Conservation (phyloP, 2,888 invertebrate species). For the Drosophila maculinotata region DNA sequence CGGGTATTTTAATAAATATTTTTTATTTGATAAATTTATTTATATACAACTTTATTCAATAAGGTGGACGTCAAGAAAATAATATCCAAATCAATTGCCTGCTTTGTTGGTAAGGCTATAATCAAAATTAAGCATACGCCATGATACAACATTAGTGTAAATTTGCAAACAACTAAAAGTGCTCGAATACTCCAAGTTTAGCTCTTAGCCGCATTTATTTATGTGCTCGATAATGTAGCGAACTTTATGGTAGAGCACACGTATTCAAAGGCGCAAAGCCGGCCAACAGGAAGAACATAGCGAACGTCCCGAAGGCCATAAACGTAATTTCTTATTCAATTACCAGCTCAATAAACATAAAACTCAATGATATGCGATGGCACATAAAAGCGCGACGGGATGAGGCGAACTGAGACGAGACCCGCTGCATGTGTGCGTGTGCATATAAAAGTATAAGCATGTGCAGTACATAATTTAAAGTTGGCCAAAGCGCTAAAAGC, state of each 20-base stretch:
- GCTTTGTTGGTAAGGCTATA: slow-evolving; percentile 11
- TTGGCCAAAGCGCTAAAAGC: slow-evolving; percentile 40
- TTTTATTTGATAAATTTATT: too few species aligned
- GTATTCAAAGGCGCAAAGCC: slow-evolving; percentile 60
- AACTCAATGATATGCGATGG: slow-evolving; percentile 68
- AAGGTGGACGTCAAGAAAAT: slow-evolving; percentile 12
- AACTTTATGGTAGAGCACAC: slow-evolving; percentile 50
- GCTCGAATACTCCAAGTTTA: slow-evolving; percentile 13
- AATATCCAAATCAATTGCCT: slow-evolving; percentile 32
- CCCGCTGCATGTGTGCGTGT: slow-evolving; percentile 9
- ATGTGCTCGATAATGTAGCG: slow-evolving; percentile 51
- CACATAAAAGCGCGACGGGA: slow-evolving; percentile 55
- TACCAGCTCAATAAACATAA: slow-evolving; percentile 76
- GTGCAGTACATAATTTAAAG: slow-evolving; percentile 52
- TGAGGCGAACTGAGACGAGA: too few species aligned
- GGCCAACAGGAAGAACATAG: slow-evolving; percentile 11
- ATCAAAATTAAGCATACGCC: slow-evolving; percentile 51
- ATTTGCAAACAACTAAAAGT: slow-evolving; percentile 42
- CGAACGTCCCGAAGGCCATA: slow-evolving; percentile 49
- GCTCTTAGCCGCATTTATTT: slow-evolving; percentile 43
- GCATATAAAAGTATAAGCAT: slow-evolving; percentile 3
- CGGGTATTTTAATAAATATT: too few species aligned
- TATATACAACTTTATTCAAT: too few species aligned
- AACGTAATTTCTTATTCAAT: slow-evolving; percentile 74
- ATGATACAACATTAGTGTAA: slow-evolving; percentile 52